phyloP scores from a whole-genome alignment of 2,797 vertebrate genomes.

The Mastacembelus armatus region DNA sequence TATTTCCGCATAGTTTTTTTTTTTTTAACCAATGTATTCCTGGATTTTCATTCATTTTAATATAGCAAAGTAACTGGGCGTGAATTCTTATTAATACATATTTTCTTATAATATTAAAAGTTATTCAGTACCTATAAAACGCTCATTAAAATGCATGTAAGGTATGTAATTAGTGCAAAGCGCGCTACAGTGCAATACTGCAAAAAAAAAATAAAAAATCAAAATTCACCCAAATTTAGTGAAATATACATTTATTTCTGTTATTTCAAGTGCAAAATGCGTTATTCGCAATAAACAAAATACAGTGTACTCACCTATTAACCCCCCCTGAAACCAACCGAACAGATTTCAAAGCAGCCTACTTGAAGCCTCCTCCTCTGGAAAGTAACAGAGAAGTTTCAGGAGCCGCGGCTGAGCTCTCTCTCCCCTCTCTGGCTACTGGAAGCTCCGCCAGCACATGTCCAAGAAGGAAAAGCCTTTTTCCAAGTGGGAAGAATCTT shows the following conservation, averaged over 20 bases:
- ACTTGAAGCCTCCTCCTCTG: constrained; percentile 66
- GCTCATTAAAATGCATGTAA: background rate
- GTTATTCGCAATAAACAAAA: background rate
- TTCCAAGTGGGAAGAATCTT: constrained; percentile 93
- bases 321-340: constrained; percentile 40
- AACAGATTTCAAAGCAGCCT: constrained; percentile 48
- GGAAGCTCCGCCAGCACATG: constrained; percentile 80
- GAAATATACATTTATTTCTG: background rate
- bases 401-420: constrained; percentile 68
- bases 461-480: constrained; percentile 86
- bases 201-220: background rate
- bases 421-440: constrained; percentile 72
- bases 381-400: constrained; percentile 49
- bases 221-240: background rate
- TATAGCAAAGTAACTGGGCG: background rate
- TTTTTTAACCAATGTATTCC: background rate
- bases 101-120: too few species aligned
- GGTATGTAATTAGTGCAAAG: background rate
- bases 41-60: constrained; percentile 23
- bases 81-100: background rate
- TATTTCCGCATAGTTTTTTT: too few species aligned
- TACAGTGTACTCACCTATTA: constrained; percentile 62
- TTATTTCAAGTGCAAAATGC: background rate
- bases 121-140: too few species aligned
- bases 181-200: background rate